A percentile compares a stretch with the other conserved stretches of the same genome.
Evolutionary conservation across 2,113 vertebrate genomes (phyloP).

Genomic region (Morone chrysops): DNA sequence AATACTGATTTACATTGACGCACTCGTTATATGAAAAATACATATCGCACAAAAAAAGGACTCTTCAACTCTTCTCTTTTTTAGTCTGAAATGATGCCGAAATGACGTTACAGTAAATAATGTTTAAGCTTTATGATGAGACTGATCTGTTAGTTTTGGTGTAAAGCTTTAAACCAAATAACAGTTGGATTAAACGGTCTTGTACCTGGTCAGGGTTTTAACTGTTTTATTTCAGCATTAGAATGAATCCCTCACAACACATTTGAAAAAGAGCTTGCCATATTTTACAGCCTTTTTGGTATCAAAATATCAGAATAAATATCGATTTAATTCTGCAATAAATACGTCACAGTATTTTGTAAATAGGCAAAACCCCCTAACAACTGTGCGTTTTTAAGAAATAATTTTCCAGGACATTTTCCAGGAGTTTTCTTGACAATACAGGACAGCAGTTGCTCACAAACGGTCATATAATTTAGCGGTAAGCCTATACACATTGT

Average conservation of each 20-base stretch:
- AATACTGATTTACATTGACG: constrained; percentile 39
- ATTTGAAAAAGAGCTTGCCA: no score
- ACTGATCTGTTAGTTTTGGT: neutral
- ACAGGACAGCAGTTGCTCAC: no score
- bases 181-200: neutral
- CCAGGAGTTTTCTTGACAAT: no score
- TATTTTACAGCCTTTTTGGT: no score
- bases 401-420: no score
- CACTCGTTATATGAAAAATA: constrained; percentile 32
- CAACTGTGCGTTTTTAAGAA: no score
- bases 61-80: neutral
- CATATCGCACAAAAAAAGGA: neutral
- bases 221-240: neutral
- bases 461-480: no score
- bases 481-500: no score
- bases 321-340: no score
- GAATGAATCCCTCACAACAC: neutral
- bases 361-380: no score
- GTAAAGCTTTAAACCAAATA: neutral
- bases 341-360: no score
- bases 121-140: neutral
- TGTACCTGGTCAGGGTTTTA: neutral
- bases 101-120: neutral
- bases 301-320: no score
- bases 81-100: neutral